phyloP scores from a whole-genome alignment of 2,113 vertebrate genomes.

The Eublepharis macularius region DNA sequence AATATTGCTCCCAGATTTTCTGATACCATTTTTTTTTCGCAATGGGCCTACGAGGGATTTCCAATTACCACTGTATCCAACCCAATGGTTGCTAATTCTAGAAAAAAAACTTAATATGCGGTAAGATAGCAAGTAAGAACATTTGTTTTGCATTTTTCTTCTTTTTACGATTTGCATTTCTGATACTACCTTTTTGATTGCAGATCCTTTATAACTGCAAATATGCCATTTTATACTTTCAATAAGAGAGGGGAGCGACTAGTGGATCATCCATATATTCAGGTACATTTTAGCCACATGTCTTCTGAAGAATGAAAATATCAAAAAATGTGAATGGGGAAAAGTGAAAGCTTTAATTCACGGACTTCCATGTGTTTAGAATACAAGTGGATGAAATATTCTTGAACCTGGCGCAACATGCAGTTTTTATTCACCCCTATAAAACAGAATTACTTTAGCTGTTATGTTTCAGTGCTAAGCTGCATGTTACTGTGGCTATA shows the following conservation, averaged over 20 bases:
- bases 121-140: neutral
- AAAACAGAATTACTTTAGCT: neutral
- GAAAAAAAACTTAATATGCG: neutral
- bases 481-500: no score
- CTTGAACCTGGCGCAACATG: neutral
- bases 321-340: neutral
- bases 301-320: neutral
- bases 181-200: neutral
- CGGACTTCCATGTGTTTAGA: neutral
- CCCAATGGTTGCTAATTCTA: neutral
- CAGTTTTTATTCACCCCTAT: neutral
- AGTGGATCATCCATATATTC: neutral
- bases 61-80: no score
- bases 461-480: neutral
- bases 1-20: no score
- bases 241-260: neutral
- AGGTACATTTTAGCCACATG: neutral
- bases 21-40: no score
- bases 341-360: neutral
- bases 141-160: no score
- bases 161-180: neutral
- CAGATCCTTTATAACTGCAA: constrained; percentile 7
- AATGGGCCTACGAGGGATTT: no score
- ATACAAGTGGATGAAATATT: neutral
- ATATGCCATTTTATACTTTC: constrained; percentile 4